These are phyloP conservation scores for Clivina fossor DNA, from an alignment of 2,888 invertebrate species.

Conservation along the genomic window DNA sequence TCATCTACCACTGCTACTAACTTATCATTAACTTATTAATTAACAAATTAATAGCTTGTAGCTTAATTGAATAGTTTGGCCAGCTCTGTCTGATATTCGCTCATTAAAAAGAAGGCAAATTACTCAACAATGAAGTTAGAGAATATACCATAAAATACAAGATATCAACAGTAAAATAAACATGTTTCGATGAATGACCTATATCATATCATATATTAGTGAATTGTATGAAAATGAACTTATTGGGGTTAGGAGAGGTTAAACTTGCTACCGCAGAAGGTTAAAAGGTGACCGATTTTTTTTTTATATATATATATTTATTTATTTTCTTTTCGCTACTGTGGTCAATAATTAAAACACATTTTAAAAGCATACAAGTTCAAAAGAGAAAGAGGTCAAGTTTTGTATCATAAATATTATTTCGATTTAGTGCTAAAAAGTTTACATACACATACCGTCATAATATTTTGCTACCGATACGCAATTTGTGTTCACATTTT, in stretches of 20 bases:
- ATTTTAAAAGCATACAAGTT: constrained; percentile 29
- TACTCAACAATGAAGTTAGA: too few species aligned
- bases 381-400: constrained; percentile 31
- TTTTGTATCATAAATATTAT: constrained; percentile 29
- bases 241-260: constrained; percentile 21
- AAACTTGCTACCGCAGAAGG: constrained; percentile 19
- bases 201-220: constrained; percentile 22
- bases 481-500: too few species aligned
- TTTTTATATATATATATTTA: too few species aligned
- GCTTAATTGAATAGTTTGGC: too few species aligned
- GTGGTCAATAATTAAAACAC: constrained; percentile 28
- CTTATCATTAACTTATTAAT: too few species aligned
- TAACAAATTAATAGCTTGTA: too few species aligned
- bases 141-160: too few species aligned
- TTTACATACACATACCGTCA: constrained; percentile 1
- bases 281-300: constrained; percentile 22
- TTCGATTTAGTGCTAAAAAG: constrained; percentile 16
- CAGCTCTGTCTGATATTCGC: too few species aligned
- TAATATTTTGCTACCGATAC: too few species aligned
- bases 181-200: constrained; percentile 8
- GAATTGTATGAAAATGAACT: constrained; percentile 30
- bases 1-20: too few species aligned
- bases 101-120: too few species aligned
- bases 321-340: constrained; percentile 13
- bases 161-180: too few species aligned